phyloP scores from a whole-genome alignment of 2,797 vertebrate genomes.

The Botia almorhae region DNA sequence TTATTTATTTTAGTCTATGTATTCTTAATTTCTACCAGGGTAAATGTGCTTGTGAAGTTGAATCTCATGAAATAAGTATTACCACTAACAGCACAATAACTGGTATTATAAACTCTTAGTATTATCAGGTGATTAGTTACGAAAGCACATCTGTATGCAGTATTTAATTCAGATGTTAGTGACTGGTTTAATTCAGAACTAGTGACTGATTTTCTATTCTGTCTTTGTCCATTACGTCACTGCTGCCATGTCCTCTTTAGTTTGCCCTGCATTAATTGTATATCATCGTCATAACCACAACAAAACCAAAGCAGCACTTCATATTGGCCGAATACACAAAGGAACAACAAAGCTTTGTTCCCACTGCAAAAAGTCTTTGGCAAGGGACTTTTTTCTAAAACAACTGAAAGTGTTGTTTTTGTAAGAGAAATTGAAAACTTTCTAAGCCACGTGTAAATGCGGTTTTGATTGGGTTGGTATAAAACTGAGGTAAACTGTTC shows the following conservation, averaged over 20 bases:
- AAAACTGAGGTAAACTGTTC: background rate
- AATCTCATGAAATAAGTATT: conserved; percentile 34
- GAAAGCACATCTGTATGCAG: conserved; percentile 38
- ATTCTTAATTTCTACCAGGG: conserved; percentile 11
- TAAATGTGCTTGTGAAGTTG: conserved; percentile 19
- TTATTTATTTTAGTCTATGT: conserved; percentile 31
- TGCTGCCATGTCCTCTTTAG: background rate
- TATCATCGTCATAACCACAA: background rate
- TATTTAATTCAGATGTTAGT: conserved; percentile 20
- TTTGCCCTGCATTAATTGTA: background rate
- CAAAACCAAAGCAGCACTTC: background rate
- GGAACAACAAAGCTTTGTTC: too few species aligned
- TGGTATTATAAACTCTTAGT: conserved; percentile 32
- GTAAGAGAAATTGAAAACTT: background rate
- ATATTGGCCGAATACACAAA: background rate
- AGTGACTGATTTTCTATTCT: conserved; percentile 34
- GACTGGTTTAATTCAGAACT: too few species aligned
- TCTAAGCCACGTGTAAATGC: background rate
- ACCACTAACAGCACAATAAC: conserved; percentile 38
- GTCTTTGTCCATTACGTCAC: background rate
- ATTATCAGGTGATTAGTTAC: conserved; percentile 30
- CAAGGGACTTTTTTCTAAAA: too few species aligned
- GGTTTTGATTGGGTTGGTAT: background rate
- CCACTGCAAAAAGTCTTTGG: too few species aligned
- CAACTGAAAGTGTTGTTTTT: too few species aligned